These are phyloP conservation scores for Epinotia brunnichana DNA, from an alignment of 2,888 invertebrate species.

Conservation along the genomic window DNA sequence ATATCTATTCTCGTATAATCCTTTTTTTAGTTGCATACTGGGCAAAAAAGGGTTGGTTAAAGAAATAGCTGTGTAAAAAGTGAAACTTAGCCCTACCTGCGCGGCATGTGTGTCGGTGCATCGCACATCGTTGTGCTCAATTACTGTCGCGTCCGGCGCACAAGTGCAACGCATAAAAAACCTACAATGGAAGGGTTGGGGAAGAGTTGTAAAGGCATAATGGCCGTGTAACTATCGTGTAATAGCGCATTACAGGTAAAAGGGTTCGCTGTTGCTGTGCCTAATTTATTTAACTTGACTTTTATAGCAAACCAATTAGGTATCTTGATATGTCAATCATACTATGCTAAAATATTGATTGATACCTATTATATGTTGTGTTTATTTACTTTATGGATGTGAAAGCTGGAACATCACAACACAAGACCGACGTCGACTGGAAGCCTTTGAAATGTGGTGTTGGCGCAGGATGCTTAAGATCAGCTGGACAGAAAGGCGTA, in stretches of 20 bases:
- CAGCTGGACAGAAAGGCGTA: no score
- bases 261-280: conserved; percentile 56
- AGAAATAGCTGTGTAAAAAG: conserved; percentile 62
- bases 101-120: conserved; percentile 48
- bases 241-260: conserved; percentile 77
- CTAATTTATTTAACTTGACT: conserved; percentile 51
- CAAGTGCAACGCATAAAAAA: conserved; percentile 74
- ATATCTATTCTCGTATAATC: conserved; percentile 56
- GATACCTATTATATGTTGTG: no score
- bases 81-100: conserved; percentile 66
- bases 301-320: conserved; percentile 18
- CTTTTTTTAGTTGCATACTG: conserved; percentile 54
- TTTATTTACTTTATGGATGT: no score
- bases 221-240: conserved; percentile 81
- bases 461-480: no score
- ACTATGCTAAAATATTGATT: neutral
- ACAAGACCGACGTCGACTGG: no score
- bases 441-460: no score
- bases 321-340: neutral
- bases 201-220: conserved; percentile 76
- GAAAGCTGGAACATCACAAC: no score
- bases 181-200: conserved; percentile 76
- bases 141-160: conserved; percentile 64
- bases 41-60: conserved; percentile 62
- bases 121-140: conserved; percentile 55